Evolutionary conservation across 2,113 vertebrate species (phyloP), one percentile per base, ranked within the genome.

Genomic region (Coptodon bakossiorum): DNA sequence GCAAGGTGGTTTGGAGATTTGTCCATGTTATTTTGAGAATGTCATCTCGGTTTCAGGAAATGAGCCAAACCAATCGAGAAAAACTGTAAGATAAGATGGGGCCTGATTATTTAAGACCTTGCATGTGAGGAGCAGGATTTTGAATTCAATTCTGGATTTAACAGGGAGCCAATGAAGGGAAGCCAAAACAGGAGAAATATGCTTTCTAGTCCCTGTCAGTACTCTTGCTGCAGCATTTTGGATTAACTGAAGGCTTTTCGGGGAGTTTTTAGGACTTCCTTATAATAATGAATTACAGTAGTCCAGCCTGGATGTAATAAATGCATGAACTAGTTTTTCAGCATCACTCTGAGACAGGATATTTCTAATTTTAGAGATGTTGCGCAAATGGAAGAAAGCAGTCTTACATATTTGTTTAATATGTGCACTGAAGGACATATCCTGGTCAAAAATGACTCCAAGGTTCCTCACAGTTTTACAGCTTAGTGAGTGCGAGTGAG

Each of bases 161-260:
- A 53, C 52, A 6, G 52, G 52, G 0, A 53, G 50, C 19, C 0
- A 53, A 2, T 53, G 50, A n/a, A 53, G 52, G 52, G 52, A 53
- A 22, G 9, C 19, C 9, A 53, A 53, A 3, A 22, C 52, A 53
- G 52, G 9, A 6, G 52, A 53, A 22, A 53, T 22, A 0, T 53
- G 52, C 19, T 54, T 54, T 54, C 52, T 54, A 11, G 19, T 53
- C 52, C 52, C 19, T 53, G 52, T 53, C n/a, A 53, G 9, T 0
- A 54, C n/a, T 22, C n/a, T 53, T 53, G 52, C 19, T 53, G 19
- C 52, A 22, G 52, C 52, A 53, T 53, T 53, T 53, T 53, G 52
- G 5, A 53, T 53, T 22, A 53, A 0, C 1, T 53, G 9, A 53
- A 53, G 19, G 52, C 19, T 53, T 53, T 53, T 53, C 19, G 6